Conservation (phyloP, 2,797 vertebrate genomes). For the Thalassophryne amazonica region DNA sequence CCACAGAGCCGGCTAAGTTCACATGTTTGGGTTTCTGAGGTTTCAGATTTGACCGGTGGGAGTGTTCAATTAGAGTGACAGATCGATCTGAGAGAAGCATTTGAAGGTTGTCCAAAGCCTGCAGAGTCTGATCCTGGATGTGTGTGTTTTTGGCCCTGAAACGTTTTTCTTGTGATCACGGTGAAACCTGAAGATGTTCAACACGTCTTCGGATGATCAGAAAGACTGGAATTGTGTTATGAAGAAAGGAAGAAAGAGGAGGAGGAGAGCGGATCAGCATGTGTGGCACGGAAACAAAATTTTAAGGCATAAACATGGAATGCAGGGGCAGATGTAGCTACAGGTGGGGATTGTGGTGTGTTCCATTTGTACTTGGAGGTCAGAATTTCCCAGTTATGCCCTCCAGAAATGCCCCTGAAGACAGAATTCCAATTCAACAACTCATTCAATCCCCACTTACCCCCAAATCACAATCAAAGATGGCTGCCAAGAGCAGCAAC, state of each 20-base stretch:
- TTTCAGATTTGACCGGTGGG: conserved; percentile 29
- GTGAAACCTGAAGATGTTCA: conserved; percentile 18
- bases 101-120: conserved; percentile 33
- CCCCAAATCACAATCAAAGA: too few species aligned
- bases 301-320: too few species aligned
- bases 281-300: too few species aligned
- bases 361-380: too few species aligned
- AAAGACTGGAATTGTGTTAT: too few species aligned
- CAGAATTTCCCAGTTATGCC: too few species aligned
- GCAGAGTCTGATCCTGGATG: conserved; percentile 9
- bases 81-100: conserved; percentile 28
- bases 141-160: conserved; percentile 1
- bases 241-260: neutral
- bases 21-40: conserved; percentile 12
- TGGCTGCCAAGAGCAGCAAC: too few species aligned
- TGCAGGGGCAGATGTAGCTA: too few species aligned
- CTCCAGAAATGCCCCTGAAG: too few species aligned
- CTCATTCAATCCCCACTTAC: too few species aligned
- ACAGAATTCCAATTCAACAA: too few species aligned
- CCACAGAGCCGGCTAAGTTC: conserved; percentile 7
- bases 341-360: too few species aligned
- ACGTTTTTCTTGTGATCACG: conserved; percentile 12
- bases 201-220: neutral
- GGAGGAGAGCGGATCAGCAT: neutral
- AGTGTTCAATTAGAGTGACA: conserved; percentile 43